Percentiles rank a stretch among this genome's conserved stretches.
These are phyloP conservation scores for Melinaea marsaeus DNA, from an alignment of 2,888 invertebrate species.

Conservation along the genomic window DNA sequence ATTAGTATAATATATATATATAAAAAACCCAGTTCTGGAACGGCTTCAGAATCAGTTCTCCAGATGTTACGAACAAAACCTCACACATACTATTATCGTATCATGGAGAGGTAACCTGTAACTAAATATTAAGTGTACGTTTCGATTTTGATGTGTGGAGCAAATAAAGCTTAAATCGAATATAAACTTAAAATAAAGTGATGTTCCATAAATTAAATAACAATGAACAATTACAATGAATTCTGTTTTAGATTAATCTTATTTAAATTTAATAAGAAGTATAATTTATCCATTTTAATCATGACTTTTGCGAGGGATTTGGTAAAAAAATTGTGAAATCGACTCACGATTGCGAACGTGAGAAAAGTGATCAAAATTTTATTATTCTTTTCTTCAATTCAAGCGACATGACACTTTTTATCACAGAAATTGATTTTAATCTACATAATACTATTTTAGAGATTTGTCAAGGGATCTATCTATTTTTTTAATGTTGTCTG, in stretches of 20 bases:
- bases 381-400: conserved; percentile 68
- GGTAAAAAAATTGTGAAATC: conserved; percentile 63
- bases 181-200: too few species aligned
- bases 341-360: conserved; percentile 71
- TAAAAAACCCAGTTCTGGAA: too few species aligned
- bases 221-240: conserved; percentile 1
- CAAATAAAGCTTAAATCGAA: too few species aligned
- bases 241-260: conserved; percentile 5
- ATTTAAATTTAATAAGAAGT: conserved; percentile 27
- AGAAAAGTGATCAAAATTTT: conserved; percentile 72
- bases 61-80: too few species aligned
- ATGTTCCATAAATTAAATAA: too few species aligned
- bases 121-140: too few species aligned
- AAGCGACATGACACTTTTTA: conserved; percentile 57
- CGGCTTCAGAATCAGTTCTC: too few species aligned
- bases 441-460: conserved; percentile 38
- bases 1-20: too few species aligned
- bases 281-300: conserved; percentile 62
- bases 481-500: too few species aligned
- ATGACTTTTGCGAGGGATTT: conserved; percentile 33
- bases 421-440: conserved; percentile 46
- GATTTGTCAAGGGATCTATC: conserved; percentile 20
- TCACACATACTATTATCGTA: too few species aligned
- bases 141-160: too few species aligned
- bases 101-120: too few species aligned